These are phyloP conservation scores for Drosophila silvestris DNA, from an alignment of 2,888 invertebrate genomes.

Conservation along the genomic window DNA sequence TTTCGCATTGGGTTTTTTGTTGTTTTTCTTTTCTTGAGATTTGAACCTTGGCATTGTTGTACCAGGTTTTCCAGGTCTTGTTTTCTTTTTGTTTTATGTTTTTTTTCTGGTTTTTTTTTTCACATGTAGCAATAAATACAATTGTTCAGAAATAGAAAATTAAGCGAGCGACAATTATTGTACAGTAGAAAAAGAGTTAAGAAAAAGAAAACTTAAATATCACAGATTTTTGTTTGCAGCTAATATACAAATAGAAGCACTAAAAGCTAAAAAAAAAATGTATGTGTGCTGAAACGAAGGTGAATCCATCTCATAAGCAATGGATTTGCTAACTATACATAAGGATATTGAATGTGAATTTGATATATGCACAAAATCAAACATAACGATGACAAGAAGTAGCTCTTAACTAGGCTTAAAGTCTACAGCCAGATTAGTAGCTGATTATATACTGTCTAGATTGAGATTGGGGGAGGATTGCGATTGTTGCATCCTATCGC, in stretches of 20 bases:
- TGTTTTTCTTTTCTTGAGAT: conserved; percentile 56
- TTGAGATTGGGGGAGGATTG: conserved; percentile 63
- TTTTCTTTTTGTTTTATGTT: conserved; percentile 1
- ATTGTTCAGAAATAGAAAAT: conserved; percentile 55
- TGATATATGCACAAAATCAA: conserved; percentile 61
- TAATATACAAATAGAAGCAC: conserved; percentile 43
- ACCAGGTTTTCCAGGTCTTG: conserved; percentile 35
- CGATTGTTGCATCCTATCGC: conserved; percentile 9
- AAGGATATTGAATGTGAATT: conserved; percentile 57
- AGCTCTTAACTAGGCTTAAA: conserved; percentile 67
- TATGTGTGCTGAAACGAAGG: conserved; percentile 28
- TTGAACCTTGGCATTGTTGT: conserved; percentile 39
- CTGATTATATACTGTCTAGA: conserved; percentile 67
- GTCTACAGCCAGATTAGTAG: conserved; percentile 39
- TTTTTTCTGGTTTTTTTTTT: conserved; percentile 30
- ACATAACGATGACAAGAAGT: conserved; percentile 63
- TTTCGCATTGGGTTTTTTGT: conserved; percentile 47
- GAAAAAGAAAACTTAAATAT: conserved; percentile 82
- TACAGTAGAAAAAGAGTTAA: conserved; percentile 61
- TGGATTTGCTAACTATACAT: conserved; percentile 1
- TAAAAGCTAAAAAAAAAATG: conserved; percentile 42
- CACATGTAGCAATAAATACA: conserved; percentile 69
- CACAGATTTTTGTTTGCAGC: conserved; percentile 77
- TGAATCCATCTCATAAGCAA: not conserved
- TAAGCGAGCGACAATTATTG: conserved; percentile 45